Conservation (phyloP, 1,140 invertebrate species). For the Bombyx mandarina region DNA sequence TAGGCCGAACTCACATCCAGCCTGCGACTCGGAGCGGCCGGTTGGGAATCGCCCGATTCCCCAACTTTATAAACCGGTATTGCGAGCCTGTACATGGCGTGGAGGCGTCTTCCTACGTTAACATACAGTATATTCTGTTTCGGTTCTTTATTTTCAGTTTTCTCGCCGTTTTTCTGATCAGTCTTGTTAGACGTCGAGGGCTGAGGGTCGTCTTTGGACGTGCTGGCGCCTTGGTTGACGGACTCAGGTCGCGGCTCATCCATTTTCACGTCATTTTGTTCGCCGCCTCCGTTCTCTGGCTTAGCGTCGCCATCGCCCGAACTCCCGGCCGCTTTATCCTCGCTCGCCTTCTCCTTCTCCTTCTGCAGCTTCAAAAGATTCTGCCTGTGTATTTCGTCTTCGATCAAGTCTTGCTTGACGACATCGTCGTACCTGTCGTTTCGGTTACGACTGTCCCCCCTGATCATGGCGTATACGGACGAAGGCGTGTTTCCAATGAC, state of each 20-base stretch:
- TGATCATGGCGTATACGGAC: no score
- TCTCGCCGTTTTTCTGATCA: background rate
- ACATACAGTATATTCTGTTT: slow-evolving; percentile 16
- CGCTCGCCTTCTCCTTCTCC: background rate
- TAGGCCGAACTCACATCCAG: background rate
- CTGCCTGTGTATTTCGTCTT: background rate
- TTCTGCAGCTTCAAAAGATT: background rate
- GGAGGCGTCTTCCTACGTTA: slow-evolving; percentile 14
- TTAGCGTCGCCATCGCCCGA: no score
- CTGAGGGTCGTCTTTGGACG: slow-evolving; percentile 6
- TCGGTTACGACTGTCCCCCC: background rate
- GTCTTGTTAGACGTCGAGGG: background rate
- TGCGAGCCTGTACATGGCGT: slow-evolving; percentile 11
- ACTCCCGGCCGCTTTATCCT: background rate
- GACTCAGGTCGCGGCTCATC: slow-evolving; percentile 6
- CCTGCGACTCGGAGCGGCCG: background rate
- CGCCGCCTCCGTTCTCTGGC: no score
- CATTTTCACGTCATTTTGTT: no score
- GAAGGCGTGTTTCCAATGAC: no score
- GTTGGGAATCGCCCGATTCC: background rate
- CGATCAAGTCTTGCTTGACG: background rate
- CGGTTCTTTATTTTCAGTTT: background rate
- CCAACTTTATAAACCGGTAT: slow-evolving; percentile 2
- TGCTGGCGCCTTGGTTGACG: slow-evolving; percentile 22
- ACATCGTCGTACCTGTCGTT: background rate